These are phyloP conservation scores for Eristalis pertinax DNA, from an alignment of 2,888 invertebrate genomes.

Conservation along the genomic window DNA sequence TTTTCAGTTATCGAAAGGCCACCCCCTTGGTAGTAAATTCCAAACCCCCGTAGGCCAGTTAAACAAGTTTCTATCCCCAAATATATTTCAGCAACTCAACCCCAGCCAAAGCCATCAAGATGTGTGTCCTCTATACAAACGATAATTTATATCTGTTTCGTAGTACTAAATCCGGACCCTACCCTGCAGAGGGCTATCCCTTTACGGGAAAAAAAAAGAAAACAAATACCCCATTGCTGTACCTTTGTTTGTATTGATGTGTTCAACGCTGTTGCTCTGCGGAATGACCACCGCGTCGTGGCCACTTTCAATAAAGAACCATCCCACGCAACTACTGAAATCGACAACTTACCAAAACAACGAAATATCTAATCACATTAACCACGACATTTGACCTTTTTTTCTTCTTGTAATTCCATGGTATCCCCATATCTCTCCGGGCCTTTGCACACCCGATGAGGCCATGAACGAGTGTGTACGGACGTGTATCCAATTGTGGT, in stretches of 20 bases:
- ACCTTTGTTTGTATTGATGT: background rate
- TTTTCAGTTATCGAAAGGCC: background rate
- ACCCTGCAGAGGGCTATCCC: background rate
- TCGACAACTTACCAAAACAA: slow-evolving; percentile 29
- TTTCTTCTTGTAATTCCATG: slow-evolving; percentile 2
- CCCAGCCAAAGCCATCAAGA: background rate
- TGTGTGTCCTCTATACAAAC: background rate
- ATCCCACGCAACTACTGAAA: slow-evolving; percentile 38
- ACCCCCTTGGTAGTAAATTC: background rate
- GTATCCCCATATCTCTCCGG: background rate
- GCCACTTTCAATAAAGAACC: background rate
- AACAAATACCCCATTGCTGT: background rate
- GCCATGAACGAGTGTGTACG: background rate
- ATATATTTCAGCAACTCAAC: background rate
- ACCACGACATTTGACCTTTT: slow-evolving; percentile 59
- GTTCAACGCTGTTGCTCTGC: background rate
- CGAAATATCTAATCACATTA: slow-evolving; percentile 61
- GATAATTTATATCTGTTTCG: slow-evolving; percentile 9
- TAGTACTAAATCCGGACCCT: background rate
- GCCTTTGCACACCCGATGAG: slow-evolving; percentile 29
- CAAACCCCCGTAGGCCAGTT: background rate
- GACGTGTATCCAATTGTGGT: slow-evolving; percentile 59
- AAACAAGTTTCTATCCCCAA: background rate
- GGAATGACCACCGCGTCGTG: background rate
- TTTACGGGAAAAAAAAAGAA: background rate